Evolutionary conservation across 2,113 vertebrate genomes (phyloP), one percentile per base, ranked within the genome.

Genomic region (Monarcha castaneiventris): DNA sequence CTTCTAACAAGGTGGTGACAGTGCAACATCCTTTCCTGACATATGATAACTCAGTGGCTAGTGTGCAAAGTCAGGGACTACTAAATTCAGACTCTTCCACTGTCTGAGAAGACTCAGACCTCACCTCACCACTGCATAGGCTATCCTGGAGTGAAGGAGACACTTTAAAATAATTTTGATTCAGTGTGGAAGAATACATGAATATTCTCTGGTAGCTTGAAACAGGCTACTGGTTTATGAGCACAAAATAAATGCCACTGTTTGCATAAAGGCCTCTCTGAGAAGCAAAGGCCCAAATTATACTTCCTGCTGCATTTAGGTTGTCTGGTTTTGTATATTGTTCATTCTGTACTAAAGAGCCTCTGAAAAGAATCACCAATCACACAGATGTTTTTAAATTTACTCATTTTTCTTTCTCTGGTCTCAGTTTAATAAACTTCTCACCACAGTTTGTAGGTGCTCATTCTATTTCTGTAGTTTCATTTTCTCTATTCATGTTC

Each of bases 401-500:
- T 54, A 66, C 14, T 84, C 9, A 33, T 63, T 92, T 88, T 84
- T 69, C 37, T 73, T 74, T 75, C 52, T 64, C 56, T 87, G n/a
- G 14, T 83, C 78, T 77, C 64, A 78, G 32, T 62, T 89, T 89
- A 87, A 74, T 87, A 96, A 89, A 87, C 55, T 71, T 95, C 37
- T 66, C 84, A 93, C 32, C 48, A 39, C 30, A 48, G 33, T 89
- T 79, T 69, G 33, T 55, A 94, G 79, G 44, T 51, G 37, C 15
- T 69, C 54, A 75, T 93, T 87, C 69, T 69, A 21, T 73, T 89
- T 94, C 62, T 72, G 46, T 30, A 86, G 52, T 75, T 89, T 85
- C 41, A 73, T 89, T 87, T 83, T 84, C 77, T 82, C 51, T 82
- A 41, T 78, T 73, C 49, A 55, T 85, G 80, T 62, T 76, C n/a